Conservation (phyloP, 2,797 vertebrate genomes). For the Periparus ater region DNA sequence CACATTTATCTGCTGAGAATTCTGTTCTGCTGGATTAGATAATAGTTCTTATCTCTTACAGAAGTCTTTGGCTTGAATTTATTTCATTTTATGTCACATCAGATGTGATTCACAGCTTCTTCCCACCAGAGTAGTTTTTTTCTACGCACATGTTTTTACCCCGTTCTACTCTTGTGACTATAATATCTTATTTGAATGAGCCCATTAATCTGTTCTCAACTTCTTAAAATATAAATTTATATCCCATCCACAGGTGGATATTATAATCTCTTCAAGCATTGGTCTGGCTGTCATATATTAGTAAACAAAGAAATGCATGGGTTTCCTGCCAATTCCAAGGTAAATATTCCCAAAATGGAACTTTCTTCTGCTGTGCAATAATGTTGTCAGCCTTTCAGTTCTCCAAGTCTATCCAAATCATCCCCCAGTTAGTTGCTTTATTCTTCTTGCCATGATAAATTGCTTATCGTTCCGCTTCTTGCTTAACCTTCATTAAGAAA, state of each 20-base stretch:
- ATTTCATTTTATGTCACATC: background rate
- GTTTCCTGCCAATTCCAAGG: background rate
- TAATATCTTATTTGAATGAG: background rate
- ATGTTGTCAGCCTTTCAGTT: background rate
- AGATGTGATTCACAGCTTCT: background rate
- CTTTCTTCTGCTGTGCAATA: background rate
- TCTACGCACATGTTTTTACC: rapidly evolving
- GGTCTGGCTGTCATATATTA: background rate
- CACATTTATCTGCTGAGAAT: background rate
- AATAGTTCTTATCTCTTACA: background rate
- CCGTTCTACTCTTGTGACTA: background rate
- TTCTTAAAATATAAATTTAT: background rate
- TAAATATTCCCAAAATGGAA: background rate
- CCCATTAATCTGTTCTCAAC: background rate
- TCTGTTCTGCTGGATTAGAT: background rate
- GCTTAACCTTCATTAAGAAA: background rate
- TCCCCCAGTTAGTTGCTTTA: background rate
- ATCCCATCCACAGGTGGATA: background rate
- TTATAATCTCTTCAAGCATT: background rate
- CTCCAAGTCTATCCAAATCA: background rate
- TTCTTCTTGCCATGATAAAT: background rate
- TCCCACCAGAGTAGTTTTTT: background rate
- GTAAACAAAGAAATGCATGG: background rate
- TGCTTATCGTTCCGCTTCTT: background rate
- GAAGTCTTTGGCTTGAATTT: background rate